phyloP scores from a whole-genome alignment of 2,888 invertebrate species.

The Drosophila stalkeri region DNA sequence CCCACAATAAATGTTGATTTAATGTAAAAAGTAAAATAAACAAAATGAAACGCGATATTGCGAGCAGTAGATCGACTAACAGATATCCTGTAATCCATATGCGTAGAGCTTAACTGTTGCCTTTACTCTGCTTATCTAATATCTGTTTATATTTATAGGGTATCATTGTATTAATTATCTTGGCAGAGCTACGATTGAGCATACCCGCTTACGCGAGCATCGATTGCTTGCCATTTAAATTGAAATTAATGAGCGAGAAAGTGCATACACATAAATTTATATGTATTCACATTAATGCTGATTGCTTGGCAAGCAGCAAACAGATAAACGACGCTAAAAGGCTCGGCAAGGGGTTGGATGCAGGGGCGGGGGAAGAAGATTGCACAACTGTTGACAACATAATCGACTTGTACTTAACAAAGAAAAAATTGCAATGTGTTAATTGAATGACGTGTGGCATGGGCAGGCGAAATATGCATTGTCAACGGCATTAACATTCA shows the following conservation, averaged over 20 bases:
- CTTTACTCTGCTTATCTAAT: neutral
- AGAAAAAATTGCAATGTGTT: conserved; percentile 64
- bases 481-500: conserved; percentile 8
- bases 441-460: conserved; percentile 52
- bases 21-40: conserved; percentile 16
- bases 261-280: conserved; percentile 47
- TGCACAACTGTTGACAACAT: conserved; percentile 69
- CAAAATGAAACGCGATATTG: conserved; percentile 3
- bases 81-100: conserved; percentile 18
- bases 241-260: conserved; percentile 67
- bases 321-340: neutral
- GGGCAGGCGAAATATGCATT: conserved; percentile 61
- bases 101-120: neutral
- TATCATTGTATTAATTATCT: neutral
- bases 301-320: conserved; percentile 37
- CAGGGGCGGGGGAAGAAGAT: neutral
- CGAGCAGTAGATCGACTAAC: neutral
- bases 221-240: conserved; percentile 25
- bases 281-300: conserved; percentile 52
- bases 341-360: neutral
- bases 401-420: conserved; percentile 72
- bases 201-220: neutral
- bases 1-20: conserved; percentile 38
- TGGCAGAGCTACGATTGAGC: neutral
- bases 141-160: neutral